Evolutionary conservation across 1,140 invertebrate species (phyloP), one percentile per base, ranked within the genome.

Genomic region (Linepithema humile): DNA sequence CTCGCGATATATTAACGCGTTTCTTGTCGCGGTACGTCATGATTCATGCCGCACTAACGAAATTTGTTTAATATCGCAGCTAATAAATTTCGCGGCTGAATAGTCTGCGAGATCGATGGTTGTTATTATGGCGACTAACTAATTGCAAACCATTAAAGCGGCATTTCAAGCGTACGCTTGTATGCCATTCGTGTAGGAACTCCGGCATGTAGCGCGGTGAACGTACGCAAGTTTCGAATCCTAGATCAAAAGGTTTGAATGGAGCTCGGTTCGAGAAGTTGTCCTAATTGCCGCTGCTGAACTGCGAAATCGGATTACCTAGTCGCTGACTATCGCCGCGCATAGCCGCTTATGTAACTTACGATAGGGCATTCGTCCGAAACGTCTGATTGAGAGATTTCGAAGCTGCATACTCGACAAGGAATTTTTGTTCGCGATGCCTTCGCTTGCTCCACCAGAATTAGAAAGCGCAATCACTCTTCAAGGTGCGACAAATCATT

Each of bases 181-280:
- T 23, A 23, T 53, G 9, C 35, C 53, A 23, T 15, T 60, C 38
- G 26, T 12, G 57, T 10, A 7, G 35, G 5, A 29, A n/a, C 26
- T 40, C 29, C 20, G 38, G 43, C 40, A 12, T 9, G 32, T 15
- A 23, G 12, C 10, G 17, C 60, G 26, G 35, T 55, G 38, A 53
- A 48, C 64, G 23, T 32, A 60, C 23, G 59, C 1, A 62, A 75
- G 38, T 60, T 69, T 72, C 7, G 32, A 57, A 38, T 26, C 32
- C 3, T 26, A 17, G 64, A 73, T 53, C 50, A 60, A 85, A 85
- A 82, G 62, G 65, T 82, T 74, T 65, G 64, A 67, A 87, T 82
- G 74, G 69, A 85, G 32, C 29, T 35, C 50, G 50, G 23, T 4
- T 50, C n/a, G 53, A 55, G 29, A 40, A 50, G 40, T 20, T 45